Evolutionary conservation across 30 jellyfish, hydroid and myxozoan species (phyloP).

Genomic region (Cassiopea andromeda): DNA sequence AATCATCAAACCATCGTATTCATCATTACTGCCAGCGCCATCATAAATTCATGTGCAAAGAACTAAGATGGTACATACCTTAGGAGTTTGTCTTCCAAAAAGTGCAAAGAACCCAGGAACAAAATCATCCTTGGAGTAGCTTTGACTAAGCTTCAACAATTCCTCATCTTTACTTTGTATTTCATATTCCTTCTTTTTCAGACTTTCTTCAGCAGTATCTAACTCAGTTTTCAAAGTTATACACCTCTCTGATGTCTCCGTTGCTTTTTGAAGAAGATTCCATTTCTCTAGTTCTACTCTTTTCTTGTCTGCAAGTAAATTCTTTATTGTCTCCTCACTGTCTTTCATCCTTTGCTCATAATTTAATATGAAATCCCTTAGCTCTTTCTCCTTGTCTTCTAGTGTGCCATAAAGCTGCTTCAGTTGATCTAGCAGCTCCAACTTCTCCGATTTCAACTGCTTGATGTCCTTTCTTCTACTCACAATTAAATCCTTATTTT

Average conservation of each 20-base stretch:
- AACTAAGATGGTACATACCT: no score
- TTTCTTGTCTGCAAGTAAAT: slow-evolving; percentile 71
- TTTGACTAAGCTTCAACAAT: slow-evolving; percentile 9
- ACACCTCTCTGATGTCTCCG: slow-evolving; percentile 75
- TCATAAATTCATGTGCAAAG: neutral
- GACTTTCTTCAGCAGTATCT: slow-evolving; percentile 46
- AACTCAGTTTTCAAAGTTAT: slow-evolving; percentile 68
- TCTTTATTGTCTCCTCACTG: slow-evolving; percentile 68
- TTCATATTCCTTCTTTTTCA: slow-evolving; percentile 44
- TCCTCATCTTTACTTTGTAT: slow-evolving; percentile 44
- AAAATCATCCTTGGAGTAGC: slow-evolving; percentile 50
- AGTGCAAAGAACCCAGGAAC: slow-evolving; percentile 57
- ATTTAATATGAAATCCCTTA: slow-evolving; percentile 74
- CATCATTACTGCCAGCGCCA: no score
- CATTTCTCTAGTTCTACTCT: slow-evolving; percentile 74
- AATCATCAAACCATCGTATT: neutral
- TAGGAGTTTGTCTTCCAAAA: slow-evolving; percentile 46
- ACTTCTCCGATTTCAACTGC: slow-evolving; percentile 65
- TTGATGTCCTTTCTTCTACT: slow-evolving; percentile 62
- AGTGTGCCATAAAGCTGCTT: slow-evolving; percentile 77
- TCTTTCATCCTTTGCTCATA: slow-evolving; percentile 85
- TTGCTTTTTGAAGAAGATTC: slow-evolving; percentile 66
- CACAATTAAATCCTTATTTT: slow-evolving; percentile 46
- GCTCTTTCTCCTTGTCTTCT: slow-evolving; percentile 83
- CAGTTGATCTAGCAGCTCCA: slow-evolving; percentile 79